phyloP scores from a whole-genome alignment of 2,888 invertebrate species.

The Trissolcus brochymenae region DNA sequence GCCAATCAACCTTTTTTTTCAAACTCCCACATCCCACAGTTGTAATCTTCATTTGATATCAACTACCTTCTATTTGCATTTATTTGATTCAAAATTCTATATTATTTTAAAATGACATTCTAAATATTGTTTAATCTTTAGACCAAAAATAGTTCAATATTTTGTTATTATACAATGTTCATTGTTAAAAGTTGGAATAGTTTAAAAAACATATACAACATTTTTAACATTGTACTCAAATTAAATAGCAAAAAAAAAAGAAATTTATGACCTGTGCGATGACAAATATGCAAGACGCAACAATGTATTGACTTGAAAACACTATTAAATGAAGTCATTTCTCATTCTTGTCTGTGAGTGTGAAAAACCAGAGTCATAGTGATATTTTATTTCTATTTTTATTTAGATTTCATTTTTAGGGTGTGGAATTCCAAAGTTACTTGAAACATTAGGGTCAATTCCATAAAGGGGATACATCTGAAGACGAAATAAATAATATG shows the following conservation, averaged over 20 bases:
- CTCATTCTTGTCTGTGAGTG: slow-evolving; percentile 21
- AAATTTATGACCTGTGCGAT: not conserved
- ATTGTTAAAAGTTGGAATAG: no score
- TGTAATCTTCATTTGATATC: slow-evolving; percentile 7
- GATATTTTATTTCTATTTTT: slow-evolving; percentile 28
- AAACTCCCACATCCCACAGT: slow-evolving; percentile 6
- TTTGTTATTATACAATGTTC: no score
- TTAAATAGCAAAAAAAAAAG: no score
- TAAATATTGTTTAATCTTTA: no score
- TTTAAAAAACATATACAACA: no score
- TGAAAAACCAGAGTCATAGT: not conserved
- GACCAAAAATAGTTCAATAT: no score
- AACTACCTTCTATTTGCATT: no score
- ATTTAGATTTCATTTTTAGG: slow-evolving; percentile 10
- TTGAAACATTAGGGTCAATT: slow-evolving; percentile 41
- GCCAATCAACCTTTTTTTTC: slow-evolving; percentile 8
- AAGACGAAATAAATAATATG: slow-evolving; percentile 23
- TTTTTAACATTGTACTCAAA: no score
- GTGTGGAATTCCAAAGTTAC: slow-evolving; percentile 30
- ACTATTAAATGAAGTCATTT: not conserved
- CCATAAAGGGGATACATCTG: slow-evolving; percentile 32
- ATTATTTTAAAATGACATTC: no score
- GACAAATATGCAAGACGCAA: not conserved
- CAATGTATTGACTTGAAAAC: not conserved
- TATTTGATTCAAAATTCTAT: no score